Percentiles rank a stretch among this genome's conserved stretches.
phyloP scores from a whole-genome alignment of 2,113 vertebrate genomes.

The Ictalurus furcatus region DNA sequence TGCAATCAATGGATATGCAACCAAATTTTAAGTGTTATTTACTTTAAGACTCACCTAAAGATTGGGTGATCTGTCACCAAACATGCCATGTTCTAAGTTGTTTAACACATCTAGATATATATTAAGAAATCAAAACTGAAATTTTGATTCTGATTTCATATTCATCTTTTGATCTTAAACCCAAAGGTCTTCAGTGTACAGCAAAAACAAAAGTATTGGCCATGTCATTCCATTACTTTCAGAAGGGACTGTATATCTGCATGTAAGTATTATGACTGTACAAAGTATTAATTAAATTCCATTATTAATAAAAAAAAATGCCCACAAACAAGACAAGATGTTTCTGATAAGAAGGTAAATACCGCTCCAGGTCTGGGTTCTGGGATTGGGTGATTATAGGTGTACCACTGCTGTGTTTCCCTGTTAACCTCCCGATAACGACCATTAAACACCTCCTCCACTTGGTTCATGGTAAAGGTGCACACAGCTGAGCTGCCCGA shows the following conservation, averaged over 20 bases:
- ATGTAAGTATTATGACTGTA: neutral
- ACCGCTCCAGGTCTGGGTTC: constrained; percentile 89
- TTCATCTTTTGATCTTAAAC: neutral
- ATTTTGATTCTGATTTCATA: neutral
- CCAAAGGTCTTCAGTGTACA: neutral
- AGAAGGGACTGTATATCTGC: too few species aligned
- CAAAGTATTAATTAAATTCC: neutral
- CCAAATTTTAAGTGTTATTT: neutral
- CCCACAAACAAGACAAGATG: neutral
- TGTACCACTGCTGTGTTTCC: constrained; percentile 95
- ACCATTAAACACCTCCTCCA: constrained; percentile 82
- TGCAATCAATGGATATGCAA: neutral
- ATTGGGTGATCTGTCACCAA: neutral
- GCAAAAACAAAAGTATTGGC: neutral
- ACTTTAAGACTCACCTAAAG: neutral
- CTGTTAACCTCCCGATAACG: constrained; percentile 93
- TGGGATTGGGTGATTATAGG: constrained; percentile 80
- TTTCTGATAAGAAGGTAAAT: neutral
- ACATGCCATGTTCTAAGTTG: neutral
- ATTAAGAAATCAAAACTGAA: neutral
- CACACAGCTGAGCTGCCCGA: constrained; percentile 88
- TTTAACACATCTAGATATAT: neutral
- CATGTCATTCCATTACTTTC: too few species aligned
- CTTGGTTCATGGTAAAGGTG: constrained; percentile 86
- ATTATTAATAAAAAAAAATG: neutral